phyloP scores from a whole-genome alignment of 2,113 vertebrate species.

The Delphinapterus leucas region DNA sequence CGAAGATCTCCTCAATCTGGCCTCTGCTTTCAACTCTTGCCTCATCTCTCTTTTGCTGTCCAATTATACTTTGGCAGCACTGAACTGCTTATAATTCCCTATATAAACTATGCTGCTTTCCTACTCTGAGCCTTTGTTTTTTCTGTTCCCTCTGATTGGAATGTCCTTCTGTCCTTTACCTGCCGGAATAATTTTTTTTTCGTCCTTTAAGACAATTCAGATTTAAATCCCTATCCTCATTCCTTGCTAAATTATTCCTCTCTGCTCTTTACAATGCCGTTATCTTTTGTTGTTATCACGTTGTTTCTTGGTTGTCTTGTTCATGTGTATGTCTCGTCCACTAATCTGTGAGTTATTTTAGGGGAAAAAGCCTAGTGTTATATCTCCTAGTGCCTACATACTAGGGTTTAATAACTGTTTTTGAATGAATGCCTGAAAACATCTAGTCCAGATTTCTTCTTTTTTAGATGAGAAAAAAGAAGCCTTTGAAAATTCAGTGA shows the following conservation, averaged over 20 bases:
- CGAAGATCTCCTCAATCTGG: not conserved
- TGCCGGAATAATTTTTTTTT: not conserved
- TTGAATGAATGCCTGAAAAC: not conserved
- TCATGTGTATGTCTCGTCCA: not conserved
- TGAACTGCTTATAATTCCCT: not conserved
- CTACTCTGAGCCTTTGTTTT: not conserved
- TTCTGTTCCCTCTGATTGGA: not conserved
- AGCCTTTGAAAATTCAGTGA: not conserved
- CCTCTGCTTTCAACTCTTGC: not conserved
- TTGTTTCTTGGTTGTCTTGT: not conserved
- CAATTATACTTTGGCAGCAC: not conserved
- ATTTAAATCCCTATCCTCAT: not conserved
- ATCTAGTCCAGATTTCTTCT: not conserved
- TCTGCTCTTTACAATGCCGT: not conserved
- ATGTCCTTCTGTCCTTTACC: not conserved
- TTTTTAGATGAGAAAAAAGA: constrained; percentile 14
- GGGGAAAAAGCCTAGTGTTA: not conserved
- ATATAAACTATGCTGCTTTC: not conserved
- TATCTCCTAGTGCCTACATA: not conserved
- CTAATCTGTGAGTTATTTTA: not conserved
- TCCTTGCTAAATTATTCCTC: not conserved
- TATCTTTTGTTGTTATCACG: not conserved
- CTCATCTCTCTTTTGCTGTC: not conserved
- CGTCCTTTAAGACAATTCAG: not conserved
- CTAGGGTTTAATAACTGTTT: not conserved